These are phyloP conservation scores for Triops longicaudatus DNA, from an alignment of 1,140 invertebrate species.

Conservation along the genomic window DNA sequence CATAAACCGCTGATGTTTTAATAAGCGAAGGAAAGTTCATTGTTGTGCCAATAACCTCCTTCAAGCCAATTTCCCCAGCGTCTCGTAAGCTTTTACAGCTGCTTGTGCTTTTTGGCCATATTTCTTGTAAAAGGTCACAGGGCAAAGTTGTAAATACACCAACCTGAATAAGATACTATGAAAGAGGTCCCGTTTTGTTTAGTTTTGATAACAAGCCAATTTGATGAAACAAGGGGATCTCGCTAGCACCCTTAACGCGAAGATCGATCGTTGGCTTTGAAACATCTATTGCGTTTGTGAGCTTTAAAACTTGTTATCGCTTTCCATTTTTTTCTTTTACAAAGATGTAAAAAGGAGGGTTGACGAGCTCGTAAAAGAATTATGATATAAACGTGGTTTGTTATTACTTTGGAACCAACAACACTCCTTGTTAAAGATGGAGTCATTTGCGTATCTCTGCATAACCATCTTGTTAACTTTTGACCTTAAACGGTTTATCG, in stretches of 20 bases:
- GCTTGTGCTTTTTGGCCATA: neutral
- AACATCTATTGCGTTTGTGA: neutral
- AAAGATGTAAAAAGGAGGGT: neutral
- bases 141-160: neutral
- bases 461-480: neutral
- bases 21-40: neutral
- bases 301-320: neutral
- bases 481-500: neutral
- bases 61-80: neutral
- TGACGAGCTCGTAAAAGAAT: no score
- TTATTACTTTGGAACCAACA: neutral
- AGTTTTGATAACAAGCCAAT: neutral
- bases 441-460: constrained; percentile 14
- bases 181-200: neutral
- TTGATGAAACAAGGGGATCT: neutral
- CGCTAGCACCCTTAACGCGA: neutral
- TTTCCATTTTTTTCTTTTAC: neutral
- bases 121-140: neutral
- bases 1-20: neutral
- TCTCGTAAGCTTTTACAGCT: neutral
- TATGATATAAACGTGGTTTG: neutral
- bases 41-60: no score
- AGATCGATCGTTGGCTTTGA: neutral
- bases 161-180: neutral
- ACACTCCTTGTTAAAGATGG: constrained; percentile 6